Base-by-base conservation (phyloP, 2,888 invertebrate species). In the Melikaiella ostensackeni region DNA sequence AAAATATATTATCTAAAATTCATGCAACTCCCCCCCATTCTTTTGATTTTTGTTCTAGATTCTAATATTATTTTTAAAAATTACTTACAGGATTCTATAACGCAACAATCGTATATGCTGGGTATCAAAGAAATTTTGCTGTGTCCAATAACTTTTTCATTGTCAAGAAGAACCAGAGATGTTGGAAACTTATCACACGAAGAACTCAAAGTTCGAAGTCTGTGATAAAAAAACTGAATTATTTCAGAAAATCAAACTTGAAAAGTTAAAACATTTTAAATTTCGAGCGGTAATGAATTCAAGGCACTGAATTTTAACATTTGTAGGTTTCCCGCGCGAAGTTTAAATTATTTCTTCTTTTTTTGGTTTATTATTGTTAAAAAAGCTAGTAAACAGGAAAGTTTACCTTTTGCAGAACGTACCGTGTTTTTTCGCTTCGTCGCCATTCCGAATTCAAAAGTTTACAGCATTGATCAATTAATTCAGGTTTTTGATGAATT, bases 381-480 rank as follows among this genome's bases (percentile, higher is more conserved):
- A 33, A 21, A 21, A 55, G 9, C 7, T 21, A 27, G 57, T 55
- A n/a, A 1, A 9, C n/a, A 8, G 9, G 21, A 0, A 21, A 21
- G 16, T 13, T 59, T 59, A 59, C 13, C 24, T 59, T 59, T 16
- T 27, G 1, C 13, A 59, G 1, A 76, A 77, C 83, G 62, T 88
- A 93, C 93, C 97, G 93, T 78, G 96, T 96, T 55, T 95, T 95
- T 90, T 95, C 94, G 87, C 97, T 96, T 85, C 97, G 93, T 81
- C 96, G 96, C 97, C 97, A 97, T 93, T 97, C 96, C n/a, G 95
- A 94, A 90, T 97, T 97, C 83, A 97, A 94, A 77, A 97, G 92
- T 84, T 94, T 93, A 89, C 96, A 96, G 88, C 96, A 96, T 88
- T 94, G 93, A 88, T 93, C 93, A 84, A 95, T 93, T 88, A 95